These are phyloP conservation scores for Podarcis muralis DNA, from an alignment of 2,113 vertebrate species.

Conservation along the genomic window DNA sequence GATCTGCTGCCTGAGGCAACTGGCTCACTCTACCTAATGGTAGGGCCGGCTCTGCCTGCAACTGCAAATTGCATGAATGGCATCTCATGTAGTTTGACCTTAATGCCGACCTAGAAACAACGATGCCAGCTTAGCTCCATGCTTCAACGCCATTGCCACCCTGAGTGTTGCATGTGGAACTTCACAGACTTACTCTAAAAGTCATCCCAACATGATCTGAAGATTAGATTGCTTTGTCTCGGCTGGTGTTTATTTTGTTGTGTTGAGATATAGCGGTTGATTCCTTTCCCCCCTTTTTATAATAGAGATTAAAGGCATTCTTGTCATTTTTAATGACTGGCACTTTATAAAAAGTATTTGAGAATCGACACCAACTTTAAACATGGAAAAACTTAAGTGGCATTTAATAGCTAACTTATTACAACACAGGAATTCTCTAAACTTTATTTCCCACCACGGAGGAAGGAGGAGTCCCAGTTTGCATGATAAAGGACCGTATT, in stretches of 20 bases:
- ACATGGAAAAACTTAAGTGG: constrained; percentile 65
- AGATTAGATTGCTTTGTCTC: constrained; percentile 59
- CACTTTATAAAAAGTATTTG: constrained; percentile 76
- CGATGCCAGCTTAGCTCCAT: too few relatives aligned
- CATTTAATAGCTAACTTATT: constrained; percentile 78
- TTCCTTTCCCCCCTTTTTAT: constrained; percentile 53
- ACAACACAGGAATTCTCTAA: constrained; percentile 67
- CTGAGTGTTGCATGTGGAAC: constrained; percentile 2
- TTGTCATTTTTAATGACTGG: constrained; percentile 85
- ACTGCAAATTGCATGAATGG: background rate
- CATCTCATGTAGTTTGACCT: background rate
- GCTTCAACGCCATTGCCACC: background rate
- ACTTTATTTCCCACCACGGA: constrained; percentile 45
- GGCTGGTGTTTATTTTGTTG: constrained; percentile 60
- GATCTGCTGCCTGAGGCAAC: too few relatives aligned
- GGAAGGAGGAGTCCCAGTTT: constrained; percentile 44
- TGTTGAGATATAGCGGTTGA: constrained; percentile 63
- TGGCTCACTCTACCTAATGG: too few relatives aligned
- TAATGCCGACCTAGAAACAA: background rate
- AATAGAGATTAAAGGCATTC: constrained; percentile 81
- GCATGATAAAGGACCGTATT: constrained; percentile 2
- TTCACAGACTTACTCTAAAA: constrained; percentile 37
- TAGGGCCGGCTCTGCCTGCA: background rate
- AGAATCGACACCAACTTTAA: constrained; percentile 73
- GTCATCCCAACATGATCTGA: constrained; percentile 18